These are phyloP conservation scores for Porphyrio hochstetteri DNA, from an alignment of 2,113 vertebrate species.

Conservation along the genomic window DNA sequence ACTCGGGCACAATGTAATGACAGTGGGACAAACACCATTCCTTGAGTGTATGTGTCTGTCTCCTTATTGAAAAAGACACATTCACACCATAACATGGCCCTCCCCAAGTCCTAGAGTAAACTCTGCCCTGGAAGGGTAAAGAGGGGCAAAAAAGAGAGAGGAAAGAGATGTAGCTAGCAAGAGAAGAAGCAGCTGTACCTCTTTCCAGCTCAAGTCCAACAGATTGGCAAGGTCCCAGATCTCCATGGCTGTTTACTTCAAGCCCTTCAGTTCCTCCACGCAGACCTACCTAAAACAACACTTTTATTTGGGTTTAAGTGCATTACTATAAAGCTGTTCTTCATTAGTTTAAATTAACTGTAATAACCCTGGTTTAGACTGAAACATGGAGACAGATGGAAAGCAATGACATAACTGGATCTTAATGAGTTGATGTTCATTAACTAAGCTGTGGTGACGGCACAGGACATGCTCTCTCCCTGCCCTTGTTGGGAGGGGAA, in stretches of 20 bases:
- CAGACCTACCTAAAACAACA: not conserved
- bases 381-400: not conserved
- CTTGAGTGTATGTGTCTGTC: not conserved
- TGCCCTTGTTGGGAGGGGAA: not conserved
- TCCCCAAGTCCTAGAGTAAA: not conserved
- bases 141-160: not conserved
- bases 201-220: not conserved
- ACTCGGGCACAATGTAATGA: not conserved
- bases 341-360: not conserved
- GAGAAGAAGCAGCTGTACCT: not conserved
- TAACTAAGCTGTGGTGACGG: not conserved
- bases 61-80: not conserved
- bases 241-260: not conserved
- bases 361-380: not conserved
- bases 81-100: not conserved
- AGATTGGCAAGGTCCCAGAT: not conserved
- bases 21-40: accelerated
- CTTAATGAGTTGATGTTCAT: not conserved
- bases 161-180: not conserved
- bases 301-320: not conserved
- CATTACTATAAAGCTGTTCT: not conserved
- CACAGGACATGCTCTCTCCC: accelerated
- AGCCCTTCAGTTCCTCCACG: not conserved
- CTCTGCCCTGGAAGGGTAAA: not conserved
- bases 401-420: not conserved